Base-by-base conservation (phyloP, 1,140 invertebrate species). In the Drosophila littoralis region DNA sequence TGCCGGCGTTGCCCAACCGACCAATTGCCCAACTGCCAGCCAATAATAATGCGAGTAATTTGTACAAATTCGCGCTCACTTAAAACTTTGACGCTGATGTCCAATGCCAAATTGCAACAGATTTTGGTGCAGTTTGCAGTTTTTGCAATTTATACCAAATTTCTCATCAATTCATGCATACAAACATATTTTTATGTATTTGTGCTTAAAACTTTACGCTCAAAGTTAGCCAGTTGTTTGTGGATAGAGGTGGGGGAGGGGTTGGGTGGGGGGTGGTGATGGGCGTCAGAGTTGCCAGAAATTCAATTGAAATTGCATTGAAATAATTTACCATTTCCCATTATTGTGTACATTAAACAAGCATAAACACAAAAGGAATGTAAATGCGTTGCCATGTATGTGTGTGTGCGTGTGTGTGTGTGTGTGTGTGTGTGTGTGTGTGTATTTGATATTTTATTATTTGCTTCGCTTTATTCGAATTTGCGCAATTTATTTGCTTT, bases 221-320 rank as follows among this genome's bases (percentile, higher is more conserved):
- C 17, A 57, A 72, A 72, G 51, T 72, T 65, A 12, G 15, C 35
- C 40, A 13, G 33, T 12, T 28, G n/a, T 45, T 45, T 51, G n/a
- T n/a, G n/a, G n/a, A n/a, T n/a, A n/a, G n/a, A n/a, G n/a, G 22
- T 17, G 38, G 6, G 33, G 33, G 1, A 33, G 4, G 9, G 40
- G 10, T 15, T 8, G 45, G n/a, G 5, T 1, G 33, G 1, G 28
- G 9, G n/a, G 33, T 33, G 2, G 1, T 6, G 7, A 12, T 10
- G 32, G 7, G 4, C 6, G 54, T 22, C 22, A 64, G 70, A 33
- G 51, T 59, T 70, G 80, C 67, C 65, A 66, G 73, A 74, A 86
- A 81, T 82, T 78, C 83, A 83, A 86, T 86, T 79, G 72, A 71
- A 88, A 83, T 83, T 83, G 73, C 58, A 79, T 88, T 88, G 75